These are phyloP conservation scores for Myotis lucifugus DNA, from an alignment of 2,113 vertebrate species.

Conservation along the genomic window DNA sequence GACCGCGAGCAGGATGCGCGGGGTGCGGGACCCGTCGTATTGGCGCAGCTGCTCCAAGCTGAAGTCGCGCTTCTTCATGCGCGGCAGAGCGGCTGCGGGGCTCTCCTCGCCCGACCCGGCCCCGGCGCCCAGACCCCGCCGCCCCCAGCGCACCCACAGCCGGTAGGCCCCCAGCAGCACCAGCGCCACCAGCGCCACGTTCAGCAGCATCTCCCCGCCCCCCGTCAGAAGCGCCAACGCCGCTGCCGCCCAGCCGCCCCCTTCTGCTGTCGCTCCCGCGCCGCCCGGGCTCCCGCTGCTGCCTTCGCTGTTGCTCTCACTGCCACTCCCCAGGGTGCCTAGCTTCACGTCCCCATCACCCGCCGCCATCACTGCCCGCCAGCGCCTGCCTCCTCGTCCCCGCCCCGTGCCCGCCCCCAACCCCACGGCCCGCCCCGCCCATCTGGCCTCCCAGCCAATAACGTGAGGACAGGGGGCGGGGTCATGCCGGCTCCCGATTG, in stretches of 20 bases:
- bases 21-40: slow-evolving; percentile 93
- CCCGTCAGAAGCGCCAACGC: slow-evolving; percentile 84
- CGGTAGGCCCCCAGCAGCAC: slow-evolving; percentile 87
- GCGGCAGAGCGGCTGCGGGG: slow-evolving; percentile 92
- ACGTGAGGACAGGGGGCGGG: slow-evolving; percentile 47
- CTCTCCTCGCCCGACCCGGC: slow-evolving; percentile 85
- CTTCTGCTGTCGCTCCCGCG: slow-evolving; percentile 79
- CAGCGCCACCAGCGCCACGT: slow-evolving; percentile 85
- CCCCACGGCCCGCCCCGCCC: slow-evolving; percentile 41
- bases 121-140: slow-evolving; percentile 84
- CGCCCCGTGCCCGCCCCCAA: slow-evolving; percentile 72
- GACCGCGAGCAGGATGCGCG: slow-evolving; percentile 96
- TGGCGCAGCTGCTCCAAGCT: slow-evolving; percentile 94
- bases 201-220: slow-evolving; percentile 87
- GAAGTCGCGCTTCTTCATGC: slow-evolving; percentile 98
- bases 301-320: slow-evolving; percentile 64
- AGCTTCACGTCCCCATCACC: slow-evolving; percentile 82
- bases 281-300: slow-evolving; percentile 71
- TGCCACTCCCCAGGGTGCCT: slow-evolving; percentile 81
- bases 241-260: slow-evolving; percentile 71
- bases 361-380: slow-evolving; percentile 86
- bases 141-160: slow-evolving; percentile 91
- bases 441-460: slow-evolving; percentile 57
- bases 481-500: slow-evolving; percentile 35
- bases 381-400: slow-evolving; percentile 72